Base-by-base conservation (phyloP, 2,797 vertebrate genomes). In the Lemur catta region DNA sequence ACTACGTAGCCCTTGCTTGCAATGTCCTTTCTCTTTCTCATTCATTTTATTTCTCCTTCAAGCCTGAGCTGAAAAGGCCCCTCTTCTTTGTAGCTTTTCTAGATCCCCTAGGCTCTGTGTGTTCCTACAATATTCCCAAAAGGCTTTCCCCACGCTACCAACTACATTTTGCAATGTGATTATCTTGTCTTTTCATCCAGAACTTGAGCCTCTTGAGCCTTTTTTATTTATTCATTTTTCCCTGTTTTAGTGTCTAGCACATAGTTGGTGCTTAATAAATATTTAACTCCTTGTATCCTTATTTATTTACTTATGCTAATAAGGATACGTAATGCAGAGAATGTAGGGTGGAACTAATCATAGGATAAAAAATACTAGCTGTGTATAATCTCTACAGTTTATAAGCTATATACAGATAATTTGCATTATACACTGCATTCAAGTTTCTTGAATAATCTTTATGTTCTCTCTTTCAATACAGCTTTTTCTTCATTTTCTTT, bases 401-500 rank as follows among this genome's bases (percentile, higher is more conserved):
- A 61, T 50, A 81, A 38, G 67, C 24, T 94, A 0, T 89, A 87
- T 78, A 46, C 71, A 85, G 50, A 17, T 81, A 80, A 81, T 93
- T 96, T 89, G 78, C 22, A 71, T 94, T 92, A 89, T 69, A 35
- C 9, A 84, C 13, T 82, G 0, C n/a, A 57, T 87, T 91, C 48
- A 88, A 28, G 38, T 93, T 95, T 38, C 46, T 88, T 95, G 79
- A 93, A 89, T 84, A 89, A 92, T 89, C 65, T 84, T 92, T 75
- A 84, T 69, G 67, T 52, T 93, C 38, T 87, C 8, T 93, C 81
- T 85, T 92, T 89, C 28, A 94, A 2, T 82, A 87, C 12, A 76
- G 43, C 18, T 57, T 91, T 95, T 76, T 41, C 18, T 8, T 67
- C 22, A 28, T 52, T n/a, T 59, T 90, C 85, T 48, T 48, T 48